Percentiles rank a stretch among this genome's conserved stretches.
These are phyloP conservation scores for Trichopoda pennipes DNA, from an alignment of 2,888 invertebrate genomes.

Conservation along the genomic window DNA sequence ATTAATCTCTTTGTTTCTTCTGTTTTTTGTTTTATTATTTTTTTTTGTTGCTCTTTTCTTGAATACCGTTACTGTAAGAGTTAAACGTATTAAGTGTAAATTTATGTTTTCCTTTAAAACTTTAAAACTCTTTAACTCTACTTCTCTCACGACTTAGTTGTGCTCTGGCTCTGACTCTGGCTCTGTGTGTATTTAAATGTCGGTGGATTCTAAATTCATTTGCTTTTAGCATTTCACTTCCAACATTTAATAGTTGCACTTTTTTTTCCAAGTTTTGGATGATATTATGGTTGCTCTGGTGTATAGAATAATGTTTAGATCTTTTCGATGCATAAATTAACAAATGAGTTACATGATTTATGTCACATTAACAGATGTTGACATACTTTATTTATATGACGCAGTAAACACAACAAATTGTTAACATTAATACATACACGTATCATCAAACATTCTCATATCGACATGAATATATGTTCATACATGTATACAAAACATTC, in stretches of 20 bases:
- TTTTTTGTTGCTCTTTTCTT: neutral
- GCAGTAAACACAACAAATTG: constrained; percentile 48
- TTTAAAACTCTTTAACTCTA: constrained; percentile 21
- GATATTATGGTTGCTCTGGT: constrained; percentile 2
- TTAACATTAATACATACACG: constrained; percentile 19
- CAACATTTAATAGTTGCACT: neutral
- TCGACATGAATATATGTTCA: neutral
- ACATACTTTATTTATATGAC: constrained; percentile 64
- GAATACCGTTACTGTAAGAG: constrained; percentile 13
- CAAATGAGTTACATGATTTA: constrained; percentile 64
- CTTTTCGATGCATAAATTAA: constrained; percentile 47
- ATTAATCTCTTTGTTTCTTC: constrained; percentile 17
- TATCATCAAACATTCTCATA: constrained; percentile 9
- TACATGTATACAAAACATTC: too few species aligned
- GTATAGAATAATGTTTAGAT: constrained; percentile 19
- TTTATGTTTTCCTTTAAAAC: neutral
- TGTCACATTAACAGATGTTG: constrained; percentile 63
- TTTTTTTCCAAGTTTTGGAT: neutral
- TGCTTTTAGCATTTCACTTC: constrained; percentile 17
- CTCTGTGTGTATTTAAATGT: neutral
- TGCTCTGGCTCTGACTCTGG: too few species aligned
- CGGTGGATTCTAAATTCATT: neutral
- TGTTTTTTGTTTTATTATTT: too few species aligned
- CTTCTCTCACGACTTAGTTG: neutral
- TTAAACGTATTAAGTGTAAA: too few species aligned